Conservation (phyloP, 2,113 vertebrate species). For the Tauraco erythrolophus region DNA sequence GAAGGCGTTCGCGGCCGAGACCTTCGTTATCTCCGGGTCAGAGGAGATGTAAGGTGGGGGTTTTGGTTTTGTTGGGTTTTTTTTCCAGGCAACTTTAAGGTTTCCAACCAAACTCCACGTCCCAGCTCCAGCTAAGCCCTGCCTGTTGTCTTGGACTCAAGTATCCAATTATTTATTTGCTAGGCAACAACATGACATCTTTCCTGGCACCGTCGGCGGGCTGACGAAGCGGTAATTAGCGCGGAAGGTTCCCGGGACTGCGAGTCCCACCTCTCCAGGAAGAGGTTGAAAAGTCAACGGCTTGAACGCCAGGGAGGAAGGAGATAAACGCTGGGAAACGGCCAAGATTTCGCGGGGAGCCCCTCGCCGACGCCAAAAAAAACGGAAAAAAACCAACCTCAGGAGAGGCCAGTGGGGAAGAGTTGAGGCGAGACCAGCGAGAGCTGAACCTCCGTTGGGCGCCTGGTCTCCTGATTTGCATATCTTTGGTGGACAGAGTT, state of each 20-base stretch:
- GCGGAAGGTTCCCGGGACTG: not conserved
- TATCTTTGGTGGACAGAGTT: not conserved
- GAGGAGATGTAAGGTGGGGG: accelerated
- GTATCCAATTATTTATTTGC: not conserved
- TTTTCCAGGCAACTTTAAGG: not conserved
- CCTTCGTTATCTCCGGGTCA: accelerated
- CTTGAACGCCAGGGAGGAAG: not conserved
- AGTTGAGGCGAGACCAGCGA: not conserved
- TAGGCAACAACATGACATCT: conserved; percentile 21
- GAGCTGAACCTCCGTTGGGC: not conserved
- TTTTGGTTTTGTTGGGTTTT: not conserved
- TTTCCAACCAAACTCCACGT: not conserved
- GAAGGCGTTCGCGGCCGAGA: not conserved
- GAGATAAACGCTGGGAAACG: accelerated
- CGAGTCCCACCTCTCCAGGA: not conserved
- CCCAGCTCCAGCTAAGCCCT: not conserved
- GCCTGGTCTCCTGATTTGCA: not conserved
- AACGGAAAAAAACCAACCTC: no score
- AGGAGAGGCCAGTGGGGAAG: not conserved
- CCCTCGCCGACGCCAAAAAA: accelerated
- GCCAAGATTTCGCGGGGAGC: not conserved
- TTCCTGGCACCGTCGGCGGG: not conserved
- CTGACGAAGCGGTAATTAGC: not conserved
- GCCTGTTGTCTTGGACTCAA: not conserved
- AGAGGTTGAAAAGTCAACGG: not conserved